These are phyloP conservation scores for Plectrocnemia conspersa DNA, from an alignment of 1,140 invertebrate genomes.

Conservation along the genomic window DNA sequence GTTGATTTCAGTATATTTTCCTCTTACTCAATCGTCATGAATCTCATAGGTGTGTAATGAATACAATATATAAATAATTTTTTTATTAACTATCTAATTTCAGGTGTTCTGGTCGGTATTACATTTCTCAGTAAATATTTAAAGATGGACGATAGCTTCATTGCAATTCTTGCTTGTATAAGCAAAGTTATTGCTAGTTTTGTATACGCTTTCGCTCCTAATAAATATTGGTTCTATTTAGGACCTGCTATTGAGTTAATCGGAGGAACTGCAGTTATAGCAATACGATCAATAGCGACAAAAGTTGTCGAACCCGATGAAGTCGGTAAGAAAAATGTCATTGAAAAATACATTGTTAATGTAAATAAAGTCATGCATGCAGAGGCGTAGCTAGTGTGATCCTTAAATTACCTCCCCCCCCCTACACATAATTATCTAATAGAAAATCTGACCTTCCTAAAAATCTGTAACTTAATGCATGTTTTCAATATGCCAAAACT, in stretches of 20 bases:
- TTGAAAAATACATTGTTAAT: slow-evolving; percentile 2
- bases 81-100: slow-evolving; percentile 24
- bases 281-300: slow-evolving; percentile 55
- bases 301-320: slow-evolving; percentile 53
- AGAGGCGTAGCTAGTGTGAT: neutral
- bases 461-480: too few relatives aligned
- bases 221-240: slow-evolving; percentile 42
- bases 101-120: slow-evolving; percentile 45
- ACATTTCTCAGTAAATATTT: slow-evolving; percentile 44
- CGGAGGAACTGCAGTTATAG: slow-evolving; percentile 51
- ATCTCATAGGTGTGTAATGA: slow-evolving; percentile 43
- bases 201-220: slow-evolving; percentile 45
- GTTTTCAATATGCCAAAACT: too few relatives aligned
- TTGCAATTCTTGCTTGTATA: slow-evolving; percentile 44
- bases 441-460: too few relatives aligned
- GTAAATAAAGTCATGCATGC: neutral
- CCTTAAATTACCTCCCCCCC: too few relatives aligned
- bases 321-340: slow-evolving; percentile 48
- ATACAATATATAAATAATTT: neutral
- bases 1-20: slow-evolving; percentile 49
- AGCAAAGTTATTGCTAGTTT: slow-evolving; percentile 42
- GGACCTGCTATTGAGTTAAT: slow-evolving; percentile 53
- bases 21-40: slow-evolving; percentile 47
- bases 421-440: too few relatives aligned
- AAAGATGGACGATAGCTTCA: slow-evolving; percentile 45